A percentile compares a stretch with the other conserved stretches of the same genome.
These are phyloP conservation scores for Chaetophractus vellerosus DNA, from an alignment of 2,797 vertebrate species.

Conservation along the genomic window DNA sequence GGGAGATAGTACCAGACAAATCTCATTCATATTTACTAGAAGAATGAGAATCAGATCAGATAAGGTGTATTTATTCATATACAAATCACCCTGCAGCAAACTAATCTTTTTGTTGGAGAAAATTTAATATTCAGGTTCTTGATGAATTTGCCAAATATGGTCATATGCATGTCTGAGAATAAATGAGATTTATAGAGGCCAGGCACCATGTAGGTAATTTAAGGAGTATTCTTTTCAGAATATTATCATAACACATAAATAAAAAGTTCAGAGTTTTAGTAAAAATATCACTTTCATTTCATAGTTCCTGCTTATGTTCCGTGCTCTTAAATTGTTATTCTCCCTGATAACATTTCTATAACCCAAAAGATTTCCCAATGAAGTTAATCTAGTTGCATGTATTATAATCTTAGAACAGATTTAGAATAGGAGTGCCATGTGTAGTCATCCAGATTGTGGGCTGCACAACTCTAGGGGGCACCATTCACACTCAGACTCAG, in stretches of 20 bases:
- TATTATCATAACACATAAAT: not conserved
- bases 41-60: not conserved
- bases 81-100: not conserved
- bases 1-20: not conserved
- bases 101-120: not conserved
- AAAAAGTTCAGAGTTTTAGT: not conserved
- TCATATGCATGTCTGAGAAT: not conserved
- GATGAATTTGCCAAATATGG: conserved; percentile 48
- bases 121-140: not conserved
- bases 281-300: not conserved
- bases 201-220: not conserved
- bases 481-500: not conserved
- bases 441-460: not conserved
- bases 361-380: not conserved
- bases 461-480: not conserved
- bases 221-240: not conserved
- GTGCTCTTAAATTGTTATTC: not conserved
- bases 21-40: not conserved
- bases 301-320: not conserved
- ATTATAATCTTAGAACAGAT: not conserved
- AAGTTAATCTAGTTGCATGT: not conserved
- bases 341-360: not conserved
- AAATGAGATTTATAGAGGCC: not conserved
- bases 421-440: not conserved
- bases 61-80: not conserved